Percentiles rank a stretch among this genome's conserved stretches.
These are phyloP conservation scores for Cyclura pinguis DNA, from an alignment of 2,797 vertebrate genomes.

Conservation along the genomic window DNA sequence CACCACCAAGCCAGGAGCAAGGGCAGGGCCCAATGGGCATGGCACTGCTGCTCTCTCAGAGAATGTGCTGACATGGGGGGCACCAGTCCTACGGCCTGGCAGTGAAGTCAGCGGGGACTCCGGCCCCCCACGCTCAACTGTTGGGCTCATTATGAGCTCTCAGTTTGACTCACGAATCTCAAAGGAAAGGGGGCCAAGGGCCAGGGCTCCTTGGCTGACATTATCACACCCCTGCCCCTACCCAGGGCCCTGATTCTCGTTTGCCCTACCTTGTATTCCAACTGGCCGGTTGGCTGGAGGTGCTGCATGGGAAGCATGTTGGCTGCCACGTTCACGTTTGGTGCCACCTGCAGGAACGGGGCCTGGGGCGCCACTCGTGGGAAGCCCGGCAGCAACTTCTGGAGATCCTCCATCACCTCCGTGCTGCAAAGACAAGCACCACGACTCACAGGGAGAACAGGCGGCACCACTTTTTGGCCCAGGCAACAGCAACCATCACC, in stretches of 20 bases:
- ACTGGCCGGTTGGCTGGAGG: constrained; percentile 92
- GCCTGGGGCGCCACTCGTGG: constrained; percentile 89
- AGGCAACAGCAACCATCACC: fast-evolving
- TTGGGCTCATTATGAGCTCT: fast-evolving
- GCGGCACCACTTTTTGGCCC: neutral
- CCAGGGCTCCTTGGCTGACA: neutral
- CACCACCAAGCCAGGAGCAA: fast-evolving
- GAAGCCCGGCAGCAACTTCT: constrained; percentile 93
- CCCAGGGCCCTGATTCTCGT: fast-evolving
- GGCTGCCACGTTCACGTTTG: constrained; percentile 90
- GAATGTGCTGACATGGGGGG: no score
- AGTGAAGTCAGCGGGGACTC: neutral
- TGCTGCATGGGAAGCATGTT: constrained; percentile 92
- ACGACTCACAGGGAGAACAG: neutral
- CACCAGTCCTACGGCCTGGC: neutral
- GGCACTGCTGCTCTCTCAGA: no score
- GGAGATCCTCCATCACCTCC: constrained; percentile 94
- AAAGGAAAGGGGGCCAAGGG: neutral
- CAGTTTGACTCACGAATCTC: neutral
- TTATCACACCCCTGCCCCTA: fast-evolving
- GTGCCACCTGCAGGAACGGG: constrained; percentile 89
- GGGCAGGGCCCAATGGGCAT: neutral
- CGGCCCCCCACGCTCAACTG: neutral
- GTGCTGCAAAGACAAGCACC: constrained; percentile 80
- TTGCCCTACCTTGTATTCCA: constrained; percentile 95